phyloP scores from a whole-genome alignment of 2,797 vertebrate species.

The Aulostomus chinensis region DNA sequence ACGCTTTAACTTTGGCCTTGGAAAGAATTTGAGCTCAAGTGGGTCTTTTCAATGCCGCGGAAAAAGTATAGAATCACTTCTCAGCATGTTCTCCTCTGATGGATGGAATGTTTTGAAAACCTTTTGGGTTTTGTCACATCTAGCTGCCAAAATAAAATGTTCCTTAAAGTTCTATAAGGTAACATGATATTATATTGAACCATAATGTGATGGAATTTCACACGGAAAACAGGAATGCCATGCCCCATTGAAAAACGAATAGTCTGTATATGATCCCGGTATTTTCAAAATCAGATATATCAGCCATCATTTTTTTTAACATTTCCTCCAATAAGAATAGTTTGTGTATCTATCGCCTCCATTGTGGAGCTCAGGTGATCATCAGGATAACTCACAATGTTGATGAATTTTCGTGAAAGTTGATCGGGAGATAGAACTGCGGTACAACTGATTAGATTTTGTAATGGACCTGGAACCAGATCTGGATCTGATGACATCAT shows the following conservation, averaged over 20 bases:
- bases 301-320: too few species aligned
- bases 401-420: too few species aligned
- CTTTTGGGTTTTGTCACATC: conserved; percentile 10
- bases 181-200: conserved; percentile 7
- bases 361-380: too few species aligned
- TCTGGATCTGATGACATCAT: too few species aligned
- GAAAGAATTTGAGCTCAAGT: conserved; percentile 6
- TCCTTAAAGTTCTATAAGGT: conserved; percentile 9
- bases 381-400: too few species aligned
- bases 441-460: too few species aligned
- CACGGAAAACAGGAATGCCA: background rate
- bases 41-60: conserved; percentile 1
- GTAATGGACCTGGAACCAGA: too few species aligned
- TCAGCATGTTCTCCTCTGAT: conserved; percentile 7
- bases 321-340: too few species aligned
- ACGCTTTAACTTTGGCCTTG: conserved; percentile 8
- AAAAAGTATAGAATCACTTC: conserved; percentile 1
- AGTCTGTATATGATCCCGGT: background rate
- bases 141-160: conserved; percentile 33
- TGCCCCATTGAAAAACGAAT: background rate
- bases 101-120: conserved; percentile 26
- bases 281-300: background rate
- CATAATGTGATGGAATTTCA: conserved; percentile 23
- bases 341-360: too few species aligned
- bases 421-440: too few species aligned